Evolutionary conservation across 2,888 invertebrate species (phyloP), one percentile per base, ranked within the genome.

Genomic region (Dynastes tityus): DNA sequence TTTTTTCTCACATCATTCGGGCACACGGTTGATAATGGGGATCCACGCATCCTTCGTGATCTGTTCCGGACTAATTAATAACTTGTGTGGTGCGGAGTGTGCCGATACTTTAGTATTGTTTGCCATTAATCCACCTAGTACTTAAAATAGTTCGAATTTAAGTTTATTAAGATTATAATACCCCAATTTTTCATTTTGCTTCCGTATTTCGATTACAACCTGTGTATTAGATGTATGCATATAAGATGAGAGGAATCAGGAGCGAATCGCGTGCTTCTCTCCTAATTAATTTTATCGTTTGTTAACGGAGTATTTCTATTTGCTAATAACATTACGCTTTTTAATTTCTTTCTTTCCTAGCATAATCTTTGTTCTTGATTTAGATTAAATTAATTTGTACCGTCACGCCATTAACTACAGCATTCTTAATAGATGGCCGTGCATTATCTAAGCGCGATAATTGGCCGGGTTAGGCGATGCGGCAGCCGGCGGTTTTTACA

Each of bases 211-310:
- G 5, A 37, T 2, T 37, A 5, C 32, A 45, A 8, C 9, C 45
- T 45, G 45, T 45, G 8, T 45, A 45, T 6, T 5, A 37, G 37
- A 37, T 37, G 37, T 8, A 11, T 11, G 11, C 11, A 45, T 8
- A 11, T 61, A 22, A 61, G 2, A 27, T 63, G 32, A 32, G 32
- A 32, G 32, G 32, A 32, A 32, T 63, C 32, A 13, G 11, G 11
- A 63, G 32, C 13, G 63, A 29, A 63, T 32, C 32, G 63, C 32
- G 63, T 63, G 29, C 27, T 63, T 29, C 63, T 16, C 27, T 29
- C 32, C 27, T 63, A 63, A 63, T 63, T 63, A 63, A 63, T 63
- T 63, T 63, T 63, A 29, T 29, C 29, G 63, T 63, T 63, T 63
- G 63, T 29, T 63, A 63, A 63, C 63, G 63, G 63, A 32, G n/a